Percentiles rank a stretch among this genome's conserved stretches.
Evolutionary conservation across 1,140 invertebrate species (phyloP).

Genomic region (Trissolcus basalis): DNA sequence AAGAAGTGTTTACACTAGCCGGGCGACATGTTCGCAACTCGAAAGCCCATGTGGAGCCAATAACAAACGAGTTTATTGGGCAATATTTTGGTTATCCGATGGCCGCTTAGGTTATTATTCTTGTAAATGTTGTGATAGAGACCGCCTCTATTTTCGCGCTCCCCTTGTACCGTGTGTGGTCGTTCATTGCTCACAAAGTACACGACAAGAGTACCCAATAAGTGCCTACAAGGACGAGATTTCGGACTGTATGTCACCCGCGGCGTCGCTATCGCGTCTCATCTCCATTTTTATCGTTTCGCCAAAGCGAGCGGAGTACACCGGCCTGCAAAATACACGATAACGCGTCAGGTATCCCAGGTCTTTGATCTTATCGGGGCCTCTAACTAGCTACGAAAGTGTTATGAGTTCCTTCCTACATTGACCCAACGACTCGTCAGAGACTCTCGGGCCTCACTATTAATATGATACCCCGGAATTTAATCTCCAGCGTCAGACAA

Average conservation of each 20-base stretch:
- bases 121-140: constrained; percentile 45
- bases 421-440: constrained; percentile 42
- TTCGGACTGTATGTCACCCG: constrained; percentile 34
- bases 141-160: constrained; percentile 25
- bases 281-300: constrained; percentile 59
- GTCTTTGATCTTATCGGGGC: constrained; percentile 61
- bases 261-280: constrained; percentile 31
- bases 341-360: constrained; percentile 50
- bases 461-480: constrained; percentile 17
- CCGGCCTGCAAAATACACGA: constrained; percentile 44
- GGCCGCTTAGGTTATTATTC: constrained; percentile 41
- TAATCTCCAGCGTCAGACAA: constrained; percentile 8
- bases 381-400: constrained; percentile 62
- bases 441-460: constrained; percentile 10
- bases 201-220: constrained; percentile 21
- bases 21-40: constrained; percentile 7
- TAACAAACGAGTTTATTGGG: constrained; percentile 39
- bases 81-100: constrained; percentile 45
- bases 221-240: constrained; percentile 27
- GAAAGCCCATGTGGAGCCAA: constrained; percentile 4
- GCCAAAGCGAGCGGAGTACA: constrained; percentile 38
- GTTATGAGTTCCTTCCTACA: constrained; percentile 57
- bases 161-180: constrained; percentile 23
- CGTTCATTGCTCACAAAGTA: constrained; percentile 31
- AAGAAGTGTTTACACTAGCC: constrained; percentile 25